phyloP scores from a whole-genome alignment of 2,797 vertebrate species.

The Protonibea diacanthus region DNA sequence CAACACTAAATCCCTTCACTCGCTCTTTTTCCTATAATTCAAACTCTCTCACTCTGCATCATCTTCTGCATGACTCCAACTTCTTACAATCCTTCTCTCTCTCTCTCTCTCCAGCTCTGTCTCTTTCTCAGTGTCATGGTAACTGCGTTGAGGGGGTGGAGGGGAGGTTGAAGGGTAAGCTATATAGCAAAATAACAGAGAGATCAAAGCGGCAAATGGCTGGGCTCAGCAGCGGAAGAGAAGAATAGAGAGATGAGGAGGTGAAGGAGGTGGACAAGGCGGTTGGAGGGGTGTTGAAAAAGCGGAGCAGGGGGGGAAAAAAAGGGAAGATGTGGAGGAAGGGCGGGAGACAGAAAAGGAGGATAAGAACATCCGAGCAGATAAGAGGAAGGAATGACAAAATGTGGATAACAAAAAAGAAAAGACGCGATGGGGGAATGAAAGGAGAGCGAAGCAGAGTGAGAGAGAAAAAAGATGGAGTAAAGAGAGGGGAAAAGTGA shows the following conservation, averaged over 20 bases:
- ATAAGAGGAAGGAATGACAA: background rate
- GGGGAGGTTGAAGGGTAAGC: slow-evolving; percentile 24
- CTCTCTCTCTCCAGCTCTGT: slow-evolving; percentile 22
- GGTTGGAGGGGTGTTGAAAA: slow-evolving; percentile 7
- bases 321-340: background rate
- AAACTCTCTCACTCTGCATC: slow-evolving; percentile 35
- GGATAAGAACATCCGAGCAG: background rate
- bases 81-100: slow-evolving; percentile 29
- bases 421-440: background rate
- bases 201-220: slow-evolving; percentile 68
- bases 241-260: slow-evolving; percentile 30
- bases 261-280: slow-evolving; percentile 6
- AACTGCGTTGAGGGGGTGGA: slow-evolving; percentile 47
- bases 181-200: slow-evolving; percentile 33
- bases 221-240: slow-evolving; percentile 44
- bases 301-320: background rate
- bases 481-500: background rate
- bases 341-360: background rate
- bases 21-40: slow-evolving; percentile 1
- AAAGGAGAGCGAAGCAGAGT: background rate
- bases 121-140: slow-evolving; percentile 58
- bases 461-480: background rate
- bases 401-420: slow-evolving; percentile 8
- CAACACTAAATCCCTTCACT: slow-evolving; percentile 25
- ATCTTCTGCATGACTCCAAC: slow-evolving; percentile 16